Percentiles rank a stretch among this genome's conserved stretches.
These are phyloP conservation scores for Diprion similis DNA, from an alignment of 1,140 invertebrate species.

Conservation along the genomic window DNA sequence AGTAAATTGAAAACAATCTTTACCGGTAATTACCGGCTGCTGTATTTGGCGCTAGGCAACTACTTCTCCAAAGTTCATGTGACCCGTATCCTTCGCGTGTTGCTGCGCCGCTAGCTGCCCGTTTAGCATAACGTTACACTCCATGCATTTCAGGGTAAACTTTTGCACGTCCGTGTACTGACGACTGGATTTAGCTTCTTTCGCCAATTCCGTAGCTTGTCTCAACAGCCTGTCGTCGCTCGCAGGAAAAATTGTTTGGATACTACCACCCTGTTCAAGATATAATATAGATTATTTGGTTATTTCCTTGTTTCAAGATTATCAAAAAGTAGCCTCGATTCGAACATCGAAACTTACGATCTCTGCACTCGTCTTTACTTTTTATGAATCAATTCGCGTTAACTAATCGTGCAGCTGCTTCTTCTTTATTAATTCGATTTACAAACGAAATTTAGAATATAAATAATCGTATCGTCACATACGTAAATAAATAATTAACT, in stretches of 20 bases:
- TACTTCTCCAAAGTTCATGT: slow-evolving; percentile 88
- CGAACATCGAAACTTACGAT: no score
- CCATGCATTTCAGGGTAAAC: slow-evolving; percentile 83
- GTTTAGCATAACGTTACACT: slow-evolving; percentile 76
- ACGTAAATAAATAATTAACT: slow-evolving; percentile 31
- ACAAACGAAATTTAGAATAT: slow-evolving; percentile 16
- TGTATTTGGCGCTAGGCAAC: slow-evolving; percentile 22
- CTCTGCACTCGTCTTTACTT: no score
- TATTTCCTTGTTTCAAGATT: background rate
- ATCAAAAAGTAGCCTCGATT: background rate
- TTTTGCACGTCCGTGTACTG: slow-evolving; percentile 90
- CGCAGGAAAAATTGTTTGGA: slow-evolving; percentile 81
- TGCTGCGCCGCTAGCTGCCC: slow-evolving; percentile 82
- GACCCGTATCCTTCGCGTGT: slow-evolving; percentile 86
- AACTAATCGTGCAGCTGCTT: no score
- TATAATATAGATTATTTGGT: slow-evolving; percentile 24
- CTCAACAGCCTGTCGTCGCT: slow-evolving; percentile 75
- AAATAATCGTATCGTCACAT: slow-evolving; percentile 9
- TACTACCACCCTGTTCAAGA: slow-evolving; percentile 67
- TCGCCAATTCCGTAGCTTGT: slow-evolving; percentile 83
- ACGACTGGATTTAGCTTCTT: slow-evolving; percentile 84
- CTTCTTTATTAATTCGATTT: slow-evolving; percentile 17
- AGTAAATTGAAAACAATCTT: background rate
- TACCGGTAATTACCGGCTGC: background rate
- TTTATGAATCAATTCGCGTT: no score